Evolutionary conservation across 2,113 vertebrate species (phyloP).

Genomic region (Petaurus breviceps): DNA sequence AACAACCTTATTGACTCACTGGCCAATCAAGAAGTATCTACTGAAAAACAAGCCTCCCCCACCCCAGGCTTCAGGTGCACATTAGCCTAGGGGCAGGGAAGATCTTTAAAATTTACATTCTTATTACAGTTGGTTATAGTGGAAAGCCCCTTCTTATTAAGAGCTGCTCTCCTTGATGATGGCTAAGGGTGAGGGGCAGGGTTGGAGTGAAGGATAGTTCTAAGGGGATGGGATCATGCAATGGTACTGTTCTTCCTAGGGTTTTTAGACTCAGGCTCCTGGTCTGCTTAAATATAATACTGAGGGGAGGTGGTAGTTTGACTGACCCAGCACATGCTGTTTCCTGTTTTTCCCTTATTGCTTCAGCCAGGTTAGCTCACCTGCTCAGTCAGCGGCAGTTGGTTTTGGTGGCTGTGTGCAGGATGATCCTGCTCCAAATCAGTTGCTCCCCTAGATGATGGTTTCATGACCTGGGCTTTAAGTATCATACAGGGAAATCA

Average conservation of each 20-base stretch:
- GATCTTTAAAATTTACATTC: too few species aligned
- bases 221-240: neutral
- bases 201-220: neutral
- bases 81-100: too few species aligned
- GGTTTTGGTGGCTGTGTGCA: neutral
- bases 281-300: neutral
- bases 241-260: neutral
- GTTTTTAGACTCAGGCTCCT: neutral
- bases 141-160: neutral
- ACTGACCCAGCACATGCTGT: neutral
- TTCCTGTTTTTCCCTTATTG: neutral
- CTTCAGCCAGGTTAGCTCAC: neutral
- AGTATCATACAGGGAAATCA: neutral
- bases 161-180: neutral
- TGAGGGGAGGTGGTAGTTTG: neutral
- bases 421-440: neutral
- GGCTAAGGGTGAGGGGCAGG: neutral
- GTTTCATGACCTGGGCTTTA: neutral
- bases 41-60: too few species aligned
- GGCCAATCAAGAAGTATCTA: too few species aligned
- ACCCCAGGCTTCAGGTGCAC: too few species aligned
- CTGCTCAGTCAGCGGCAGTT: neutral
- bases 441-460: neutral
- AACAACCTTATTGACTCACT: too few species aligned
- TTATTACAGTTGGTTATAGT: too few species aligned